Base-by-base conservation (phyloP, 2,888 invertebrate genomes). In the Diarsia dahlii region DNA sequence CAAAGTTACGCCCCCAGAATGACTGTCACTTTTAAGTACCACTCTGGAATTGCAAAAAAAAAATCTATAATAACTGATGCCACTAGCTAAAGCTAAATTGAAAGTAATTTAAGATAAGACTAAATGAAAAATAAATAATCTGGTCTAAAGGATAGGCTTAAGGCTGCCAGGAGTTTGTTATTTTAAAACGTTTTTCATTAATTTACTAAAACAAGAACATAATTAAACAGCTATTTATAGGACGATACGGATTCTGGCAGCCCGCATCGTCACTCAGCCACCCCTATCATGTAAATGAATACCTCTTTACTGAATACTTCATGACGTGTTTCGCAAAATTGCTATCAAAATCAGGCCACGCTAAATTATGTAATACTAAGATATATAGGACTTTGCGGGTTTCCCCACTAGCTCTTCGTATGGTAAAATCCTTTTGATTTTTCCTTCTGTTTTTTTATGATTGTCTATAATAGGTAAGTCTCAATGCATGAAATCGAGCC, bases 251-350 rank as follows among this genome's bases (percentile, higher is more conserved):
- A 80, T 69, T 74, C 70, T 45, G 68, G 58, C 60, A 67, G 64
- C 88, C 88, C 89, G 88, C 80, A 88, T 85, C 10, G 28, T 65
- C 65, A 69, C 15, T 28, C 23, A 56, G 28, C 63, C 48, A 69
- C 89, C 88, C 86, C 76, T 52, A 87, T 87, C 23, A 81, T 85
- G 81, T 56, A 79, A 88, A 84, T 86, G 0, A 71, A 67, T 65
- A 66, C 64, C 56, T 71, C 68, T 65, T 74, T 66, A 58, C 58
- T 73, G 70, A 76, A 79, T 81, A 71, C 72, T 76, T 73, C 64
- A 78, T 78, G 78, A 70, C 48, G 67, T 39, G 80, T 81, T 88
- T 88, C 74, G 84, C 81, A 82, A 87, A 87, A 87, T 76, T 72
- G 23, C 60, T 78, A 74, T 72, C 45, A 69, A 75, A 88, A 84